Evolutionary conservation across 2,888 invertebrate genomes (phyloP).

Genomic region (Eristalinus sepulchralis): DNA sequence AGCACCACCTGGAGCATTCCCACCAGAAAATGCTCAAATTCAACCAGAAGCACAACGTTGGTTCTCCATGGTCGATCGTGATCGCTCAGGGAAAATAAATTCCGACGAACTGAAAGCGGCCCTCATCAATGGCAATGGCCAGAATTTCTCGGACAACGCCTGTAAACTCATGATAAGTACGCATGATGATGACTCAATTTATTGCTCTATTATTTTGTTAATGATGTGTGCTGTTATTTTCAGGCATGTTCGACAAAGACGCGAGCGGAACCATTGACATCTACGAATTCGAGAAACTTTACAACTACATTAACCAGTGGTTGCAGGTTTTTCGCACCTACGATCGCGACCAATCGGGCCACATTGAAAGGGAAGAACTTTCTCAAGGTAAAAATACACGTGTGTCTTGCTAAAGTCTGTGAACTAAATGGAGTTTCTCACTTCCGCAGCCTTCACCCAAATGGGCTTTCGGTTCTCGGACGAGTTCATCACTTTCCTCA

Average conservation of each 20-base stretch:
- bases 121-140: slow-evolving; percentile 92
- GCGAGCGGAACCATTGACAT: slow-evolving; percentile 91
- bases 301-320: slow-evolving; percentile 95
- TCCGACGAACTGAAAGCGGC: slow-evolving; percentile 89
- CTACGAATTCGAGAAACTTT: slow-evolving; percentile 92
- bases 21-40: slow-evolving; percentile 82
- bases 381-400: slow-evolving; percentile 85
- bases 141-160: slow-evolving; percentile 87
- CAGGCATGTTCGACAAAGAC: slow-evolving; percentile 94
- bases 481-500: slow-evolving; percentile 88
- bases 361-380: slow-evolving; percentile 91
- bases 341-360: slow-evolving; percentile 92
- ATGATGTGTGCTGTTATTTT: background rate
- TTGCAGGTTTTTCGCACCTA: slow-evolving; percentile 90
- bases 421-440: background rate
- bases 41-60: slow-evolving; percentile 91
- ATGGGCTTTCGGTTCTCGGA: slow-evolving; percentile 94
- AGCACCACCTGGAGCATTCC: slow-evolving; percentile 79
- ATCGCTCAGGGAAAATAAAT: slow-evolving; percentile 91
- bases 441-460: slow-evolving; percentile 88
- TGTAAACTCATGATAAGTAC: slow-evolving; percentile 91
- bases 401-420: background rate
- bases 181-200: slow-evolving; percentile 70
- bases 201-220: slow-evolving; percentile 27
- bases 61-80: slow-evolving; percentile 92